Percentiles rank a stretch among this genome's conserved stretches.
Evolutionary conservation across 2,113 vertebrate species (phyloP).

Genomic region (Labeo catla): DNA sequence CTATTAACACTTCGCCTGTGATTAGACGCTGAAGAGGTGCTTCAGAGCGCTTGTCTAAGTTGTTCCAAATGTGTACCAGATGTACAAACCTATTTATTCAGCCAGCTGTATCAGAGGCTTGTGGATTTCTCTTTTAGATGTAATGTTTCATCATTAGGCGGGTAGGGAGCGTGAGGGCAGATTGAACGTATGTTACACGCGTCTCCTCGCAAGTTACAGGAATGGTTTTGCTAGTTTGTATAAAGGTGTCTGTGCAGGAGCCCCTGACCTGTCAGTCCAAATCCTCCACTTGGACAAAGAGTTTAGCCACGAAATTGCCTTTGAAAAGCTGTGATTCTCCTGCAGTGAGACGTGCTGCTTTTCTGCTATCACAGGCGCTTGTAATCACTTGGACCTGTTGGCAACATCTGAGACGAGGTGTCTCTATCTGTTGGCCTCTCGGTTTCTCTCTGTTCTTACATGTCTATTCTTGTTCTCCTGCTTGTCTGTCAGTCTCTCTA

Average conservation of each 20-base stretch:
- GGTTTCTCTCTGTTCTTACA: constrained; percentile 40
- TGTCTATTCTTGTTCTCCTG: constrained; percentile 48
- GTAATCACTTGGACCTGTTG: background rate
- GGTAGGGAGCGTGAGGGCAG: background rate
- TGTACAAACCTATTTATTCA: constrained; percentile 28
- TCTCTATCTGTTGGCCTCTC: constrained; percentile 5
- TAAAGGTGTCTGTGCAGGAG: background rate
- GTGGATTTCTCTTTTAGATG: constrained; percentile 35
- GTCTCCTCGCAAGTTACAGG: background rate
- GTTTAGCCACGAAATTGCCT: constrained; percentile 34
- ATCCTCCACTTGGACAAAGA: constrained; percentile 36
- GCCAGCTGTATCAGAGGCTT: constrained; percentile 14
- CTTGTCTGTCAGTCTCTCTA: background rate
- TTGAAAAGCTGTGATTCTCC: constrained; percentile 25
- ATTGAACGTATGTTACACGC: background rate
- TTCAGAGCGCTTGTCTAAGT: background rate
- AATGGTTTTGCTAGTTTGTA: constrained; percentile 25
- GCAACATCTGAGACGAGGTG: constrained; percentile 16
- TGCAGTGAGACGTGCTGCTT: background rate
- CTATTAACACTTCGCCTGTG: constrained; percentile 6
- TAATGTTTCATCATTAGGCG: constrained; percentile 45
- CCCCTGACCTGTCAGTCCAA: constrained; percentile 31
- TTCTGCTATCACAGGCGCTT: background rate
- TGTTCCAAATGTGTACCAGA: constrained; percentile 37
- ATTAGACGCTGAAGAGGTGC: constrained; percentile 3